Percentiles rank a stretch among this genome's conserved stretches.
Conservation (phyloP, 2,888 invertebrate species). For the Pheosia gnoma region DNA sequence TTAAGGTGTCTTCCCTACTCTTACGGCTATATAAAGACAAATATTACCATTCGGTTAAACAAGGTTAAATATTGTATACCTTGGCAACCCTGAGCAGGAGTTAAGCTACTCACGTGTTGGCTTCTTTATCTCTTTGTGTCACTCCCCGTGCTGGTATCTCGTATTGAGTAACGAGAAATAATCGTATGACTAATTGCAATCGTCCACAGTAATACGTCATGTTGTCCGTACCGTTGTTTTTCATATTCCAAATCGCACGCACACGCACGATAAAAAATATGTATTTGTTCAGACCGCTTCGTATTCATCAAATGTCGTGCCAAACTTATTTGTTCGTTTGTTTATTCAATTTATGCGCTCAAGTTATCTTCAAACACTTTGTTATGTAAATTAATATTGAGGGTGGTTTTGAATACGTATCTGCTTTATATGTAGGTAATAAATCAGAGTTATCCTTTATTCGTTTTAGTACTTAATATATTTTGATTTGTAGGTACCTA, state of each 20-base stretch:
- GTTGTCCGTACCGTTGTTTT: conserved; percentile 44
- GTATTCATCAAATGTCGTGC: conserved; percentile 23
- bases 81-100: conserved; percentile 44
- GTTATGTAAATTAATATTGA: conserved; percentile 6
- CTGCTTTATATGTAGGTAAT: conserved; percentile 29
- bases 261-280: conserved; percentile 34
- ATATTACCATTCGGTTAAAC: too few species aligned
- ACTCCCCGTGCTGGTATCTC: conserved; percentile 35
- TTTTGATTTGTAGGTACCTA: too few species aligned
- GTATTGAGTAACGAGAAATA: conserved; percentile 72
- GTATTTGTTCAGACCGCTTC: conserved; percentile 26
- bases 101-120: conserved; percentile 61
- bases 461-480: background rate
- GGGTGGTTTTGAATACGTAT: conserved; percentile 27
- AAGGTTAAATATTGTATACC: background rate
- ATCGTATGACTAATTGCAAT: conserved; percentile 69
- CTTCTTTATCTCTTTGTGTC: conserved; percentile 53
- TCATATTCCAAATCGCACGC: conserved; percentile 39
- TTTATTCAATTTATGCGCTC: conserved; percentile 39
- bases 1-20: too few species aligned
- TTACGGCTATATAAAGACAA: too few species aligned
- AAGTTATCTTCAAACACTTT: conserved; percentile 15
- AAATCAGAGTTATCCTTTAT: conserved; percentile 14
- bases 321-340: conserved; percentile 36
- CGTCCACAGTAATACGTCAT: conserved; percentile 57